These are phyloP conservation scores for Scyliorhinus canicula DNA, from an alignment of 2,797 vertebrate genomes.

Conservation along the genomic window DNA sequence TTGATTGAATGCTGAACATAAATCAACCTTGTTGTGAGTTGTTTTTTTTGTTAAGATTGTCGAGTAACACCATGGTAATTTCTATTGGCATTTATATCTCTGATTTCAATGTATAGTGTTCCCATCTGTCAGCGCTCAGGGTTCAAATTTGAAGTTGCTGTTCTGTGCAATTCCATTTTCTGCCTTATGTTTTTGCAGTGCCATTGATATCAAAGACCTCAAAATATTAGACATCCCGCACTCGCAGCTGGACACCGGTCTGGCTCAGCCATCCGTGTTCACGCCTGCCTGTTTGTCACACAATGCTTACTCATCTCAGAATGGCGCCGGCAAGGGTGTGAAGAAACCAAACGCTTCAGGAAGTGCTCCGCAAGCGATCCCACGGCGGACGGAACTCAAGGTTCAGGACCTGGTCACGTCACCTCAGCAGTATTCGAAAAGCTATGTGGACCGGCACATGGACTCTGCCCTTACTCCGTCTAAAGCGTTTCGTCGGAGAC, in stretches of 20 bases:
- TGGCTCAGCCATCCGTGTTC: not conserved
- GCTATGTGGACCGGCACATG: conserved; percentile 77
- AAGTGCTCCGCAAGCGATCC: conserved; percentile 73
- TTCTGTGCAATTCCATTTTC: not conserved
- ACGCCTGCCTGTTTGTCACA: not conserved
- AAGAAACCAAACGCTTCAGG: conserved; percentile 53
- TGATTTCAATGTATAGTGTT: too few species aligned
- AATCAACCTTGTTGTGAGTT: not conserved
- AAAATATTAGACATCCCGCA: conserved; percentile 85
- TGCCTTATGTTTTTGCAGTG: conserved; percentile 60
- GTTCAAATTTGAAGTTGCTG: not conserved
- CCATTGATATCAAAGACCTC: conserved; percentile 90
- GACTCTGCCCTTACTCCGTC: conserved; percentile 68
- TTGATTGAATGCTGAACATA: not conserved
- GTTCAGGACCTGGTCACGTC: conserved; percentile 58
- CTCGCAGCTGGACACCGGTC: not conserved
- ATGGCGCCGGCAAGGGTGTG: conserved; percentile 54
- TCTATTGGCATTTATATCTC: not conserved
- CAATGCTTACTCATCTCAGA: conserved; percentile 49
- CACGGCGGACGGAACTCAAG: conserved; percentile 65
- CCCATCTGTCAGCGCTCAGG: not conserved
- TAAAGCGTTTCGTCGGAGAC: conserved; percentile 82
- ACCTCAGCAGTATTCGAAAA: conserved; percentile 81
- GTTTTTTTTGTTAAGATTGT: not conserved
- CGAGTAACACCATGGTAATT: not conserved